Evolutionary conservation across 2,113 vertebrate genomes (phyloP), one percentile per base, ranked within the genome.

Genomic region (Megaleporinus macrocephalus): DNA sequence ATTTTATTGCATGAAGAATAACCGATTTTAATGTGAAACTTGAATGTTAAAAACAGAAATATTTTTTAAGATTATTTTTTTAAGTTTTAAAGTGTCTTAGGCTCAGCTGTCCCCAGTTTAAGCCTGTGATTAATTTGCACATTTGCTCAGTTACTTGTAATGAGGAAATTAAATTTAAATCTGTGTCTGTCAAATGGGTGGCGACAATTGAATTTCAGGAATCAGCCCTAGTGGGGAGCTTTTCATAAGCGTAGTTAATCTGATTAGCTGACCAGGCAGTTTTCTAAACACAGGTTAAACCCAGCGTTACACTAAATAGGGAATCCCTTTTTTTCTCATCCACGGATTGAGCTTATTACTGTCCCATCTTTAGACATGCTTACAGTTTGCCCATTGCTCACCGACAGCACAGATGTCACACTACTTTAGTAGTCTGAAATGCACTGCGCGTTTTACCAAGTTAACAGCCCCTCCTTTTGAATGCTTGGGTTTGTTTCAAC

Each of bases 401-500:
- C 27, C 15, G 18, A 68, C 18, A n/a, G 44, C 36, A 15, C 66
- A 27, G 36, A 36, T 11, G 33, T 30, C 33, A 4, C 62, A 1
- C 3, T 30, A 14, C 62, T 20, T 36, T 30, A 36, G 1, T 10
- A 11, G 16, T 29, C 12, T 18, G 14, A 0, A 27, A 26, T 7
- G 20, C 36, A 26, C 11, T 22, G 5, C n/a, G 66, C 24, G 18
- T 22, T n/a, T 3, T 47, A 18, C 30, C 36, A 70, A 70, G 36
- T 44, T 70, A 10, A 36, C 66, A 57, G 4, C 24, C 20, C 14
- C 15, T 26, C 53, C 57, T 77, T 61, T 68, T 69, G 75, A 81
- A 79, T 85, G 82, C 82, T 83, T 27, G 27, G 71, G 77, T 74
- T 68, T 86, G 88, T 86, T 55, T 41, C 5, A 47, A 86, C 90